Base-by-base conservation (phyloP, 2,113 vertebrate species). In the Thomomys bottae region DNA sequence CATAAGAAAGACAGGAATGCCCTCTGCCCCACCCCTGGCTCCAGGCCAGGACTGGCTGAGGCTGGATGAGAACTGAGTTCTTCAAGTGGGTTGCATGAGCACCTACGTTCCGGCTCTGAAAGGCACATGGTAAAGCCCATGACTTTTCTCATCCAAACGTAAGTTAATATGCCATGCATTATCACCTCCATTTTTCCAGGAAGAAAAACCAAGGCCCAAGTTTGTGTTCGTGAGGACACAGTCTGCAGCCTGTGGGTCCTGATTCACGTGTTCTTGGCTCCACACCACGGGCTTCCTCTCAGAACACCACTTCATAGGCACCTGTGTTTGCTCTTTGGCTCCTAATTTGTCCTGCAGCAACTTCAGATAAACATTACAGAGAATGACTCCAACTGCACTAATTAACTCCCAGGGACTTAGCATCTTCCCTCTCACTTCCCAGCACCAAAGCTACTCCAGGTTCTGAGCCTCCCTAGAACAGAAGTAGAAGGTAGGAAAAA, bases 351-450 rank as follows among this genome's bases (percentile, higher is more conserved):
- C 84, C 92, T 90, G 80, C 71, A 87, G 93, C 92, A 91, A 8
- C 2, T 3, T 38, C 57, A 59, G 66, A 61, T 81, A 94, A 94
- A 89, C 79, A 85, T 88, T 67, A 64, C 23, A 8, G 30, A 11
- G 92, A 93, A 1, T 5, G 7, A 40, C 92, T 92, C 75, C 45
- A 83, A 73, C 54, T 71, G 61, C 77, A 45, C 61, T 76, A 88
- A 94, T 92, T 95, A 95, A 92, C 87, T 92, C 96, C 84, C n/a
- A 20, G 32, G 66, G 83, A 81, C 23, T 32, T 76, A 64, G 79
- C 64, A 32, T 11, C 89, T 30, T 45, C 42, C 49, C 49, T 18
- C 32, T 9, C 88, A 57, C 79, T 30, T 40, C 45, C 7, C 71
- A 57, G 20, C 61, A 36, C 59, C 1, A 0, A 67, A 76, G 84